Base-by-base conservation (phyloP, 2,113 vertebrate genomes). In the Pogonocichla stellata region DNA sequence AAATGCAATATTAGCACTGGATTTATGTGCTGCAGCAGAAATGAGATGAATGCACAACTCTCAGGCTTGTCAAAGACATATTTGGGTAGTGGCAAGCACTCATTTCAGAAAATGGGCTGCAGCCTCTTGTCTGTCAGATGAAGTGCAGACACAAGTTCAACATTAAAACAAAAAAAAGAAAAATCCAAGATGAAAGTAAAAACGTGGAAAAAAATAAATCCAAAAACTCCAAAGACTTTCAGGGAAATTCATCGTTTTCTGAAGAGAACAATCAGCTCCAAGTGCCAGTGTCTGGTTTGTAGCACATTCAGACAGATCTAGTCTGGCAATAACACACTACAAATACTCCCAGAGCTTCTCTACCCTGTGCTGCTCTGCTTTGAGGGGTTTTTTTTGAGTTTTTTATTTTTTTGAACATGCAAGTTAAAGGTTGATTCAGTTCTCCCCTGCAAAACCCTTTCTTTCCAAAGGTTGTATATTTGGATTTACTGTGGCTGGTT, bases 401-500 rank as follows among this genome's bases (percentile, higher is more conserved):
- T 53, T 47, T 84, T 83, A 10, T 91, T 33, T 66, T 66, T 45
- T 40, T 47, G 56, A 96, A 93, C 73, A 72, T 77, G 72, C 51
- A 93, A 71, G 87, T 91, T 93, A 97, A 94, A 92, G 84, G 96
- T 91, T 95, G 94, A 97, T 96, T 97, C 92, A 89, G 88, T 90
- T 95, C 94, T 96, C 85, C 86, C 86, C 88, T 95, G 94, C 75
- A 95, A 86, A 83, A 3, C 54, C 61, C 61, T 80, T 62, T 90
- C 66, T 80, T 82, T 93, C 75, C 79, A 67, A 77, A 83, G 80
- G 65, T 60, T 91, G 60, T 87, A 91, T 48, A 80, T 73, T 58
- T 97, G 95, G 86, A 97, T 97, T 97, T 98, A 96, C 64, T 95
- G 80, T 26, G 53, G 67, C 90, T 97, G 70, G 61, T 96, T 98